Conservation (phyloP, 2,888 invertebrate genomes). For the Eucera pruinosa region DNA sequence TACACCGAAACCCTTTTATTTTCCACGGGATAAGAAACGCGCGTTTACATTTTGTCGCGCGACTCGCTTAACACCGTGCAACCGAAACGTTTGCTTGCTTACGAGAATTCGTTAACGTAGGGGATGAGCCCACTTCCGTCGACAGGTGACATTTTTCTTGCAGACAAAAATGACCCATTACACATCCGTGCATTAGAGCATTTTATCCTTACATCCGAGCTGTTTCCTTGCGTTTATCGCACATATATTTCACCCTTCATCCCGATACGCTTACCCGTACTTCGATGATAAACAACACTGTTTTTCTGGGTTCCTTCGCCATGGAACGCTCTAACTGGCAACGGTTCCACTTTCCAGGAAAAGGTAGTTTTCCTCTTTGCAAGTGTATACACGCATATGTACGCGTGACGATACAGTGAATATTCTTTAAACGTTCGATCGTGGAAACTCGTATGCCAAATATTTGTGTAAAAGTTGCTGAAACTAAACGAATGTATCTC, state of each 20-base stretch:
- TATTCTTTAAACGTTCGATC: no score
- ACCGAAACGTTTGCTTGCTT: neutral
- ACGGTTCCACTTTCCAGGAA: conserved; percentile 42
- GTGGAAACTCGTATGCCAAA: no score
- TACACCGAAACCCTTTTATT: conserved; percentile 29
- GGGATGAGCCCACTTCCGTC: neutral
- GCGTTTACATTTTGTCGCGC: conserved; percentile 3
- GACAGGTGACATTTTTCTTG: conserved; percentile 14
- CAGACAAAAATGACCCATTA: conserved; percentile 33
- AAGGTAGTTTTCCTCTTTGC: conserved; percentile 25
- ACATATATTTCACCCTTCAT: conserved; percentile 25
- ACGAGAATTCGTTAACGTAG: conserved; percentile 24
- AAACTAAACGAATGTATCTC: no score
- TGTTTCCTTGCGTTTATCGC: conserved; percentile 39
- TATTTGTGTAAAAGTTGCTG: no score
- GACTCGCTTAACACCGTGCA: neutral
- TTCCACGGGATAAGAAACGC: neutral
- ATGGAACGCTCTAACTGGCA: conserved; percentile 23
- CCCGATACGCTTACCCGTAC: conserved; percentile 27
- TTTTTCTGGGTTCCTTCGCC: conserved; percentile 59
- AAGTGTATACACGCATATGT: neutral
- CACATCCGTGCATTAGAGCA: conserved; percentile 48
- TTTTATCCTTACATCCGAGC: conserved; percentile 53
- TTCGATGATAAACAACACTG: conserved; percentile 68
- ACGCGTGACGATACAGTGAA: no score